These are phyloP conservation scores for Batillaria attramentaria DNA, from an alignment of 1,140 invertebrate genomes.

Conservation along the genomic window DNA sequence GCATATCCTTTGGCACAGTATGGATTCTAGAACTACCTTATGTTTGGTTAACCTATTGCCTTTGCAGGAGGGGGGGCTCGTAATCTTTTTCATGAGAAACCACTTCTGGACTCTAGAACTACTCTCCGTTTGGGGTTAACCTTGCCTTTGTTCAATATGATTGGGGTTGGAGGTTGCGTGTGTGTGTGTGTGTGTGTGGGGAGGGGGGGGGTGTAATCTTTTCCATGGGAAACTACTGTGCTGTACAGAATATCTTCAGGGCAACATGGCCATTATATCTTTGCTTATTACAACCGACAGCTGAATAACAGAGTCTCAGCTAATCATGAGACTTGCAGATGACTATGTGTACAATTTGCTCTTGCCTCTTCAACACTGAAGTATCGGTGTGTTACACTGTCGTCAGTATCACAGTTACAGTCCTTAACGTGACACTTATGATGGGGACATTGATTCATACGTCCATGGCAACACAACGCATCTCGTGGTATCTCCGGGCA, in stretches of 20 bases:
- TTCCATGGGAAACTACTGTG: no score
- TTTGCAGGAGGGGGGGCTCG: neutral
- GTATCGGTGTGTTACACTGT: neutral
- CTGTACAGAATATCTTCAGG: no score
- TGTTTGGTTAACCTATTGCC: neutral
- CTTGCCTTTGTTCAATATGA: no score
- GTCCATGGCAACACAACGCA: constrained; percentile 51
- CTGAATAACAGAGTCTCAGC: no score
- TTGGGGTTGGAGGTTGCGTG: neutral
- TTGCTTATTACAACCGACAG: no score
- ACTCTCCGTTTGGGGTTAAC: no score
- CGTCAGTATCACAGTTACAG: neutral
- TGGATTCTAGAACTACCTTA: neutral
- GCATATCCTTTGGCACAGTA: constrained; percentile 66
- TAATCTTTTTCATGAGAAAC: neutral
- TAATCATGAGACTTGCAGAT: no score
- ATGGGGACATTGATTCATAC: constrained; percentile 54
- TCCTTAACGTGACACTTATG: constrained; percentile 54
- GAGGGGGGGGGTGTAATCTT: no score
- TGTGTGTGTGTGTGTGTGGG: neutral
- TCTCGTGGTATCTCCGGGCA: constrained; percentile 42
- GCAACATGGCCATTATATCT: no score
- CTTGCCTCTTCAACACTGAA: no score
- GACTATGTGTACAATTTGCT: no score
- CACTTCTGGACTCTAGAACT: neutral